phyloP scores from a whole-genome alignment of 2,113 vertebrate genomes.

The Sinocyclocheilus anshuiensis region DNA sequence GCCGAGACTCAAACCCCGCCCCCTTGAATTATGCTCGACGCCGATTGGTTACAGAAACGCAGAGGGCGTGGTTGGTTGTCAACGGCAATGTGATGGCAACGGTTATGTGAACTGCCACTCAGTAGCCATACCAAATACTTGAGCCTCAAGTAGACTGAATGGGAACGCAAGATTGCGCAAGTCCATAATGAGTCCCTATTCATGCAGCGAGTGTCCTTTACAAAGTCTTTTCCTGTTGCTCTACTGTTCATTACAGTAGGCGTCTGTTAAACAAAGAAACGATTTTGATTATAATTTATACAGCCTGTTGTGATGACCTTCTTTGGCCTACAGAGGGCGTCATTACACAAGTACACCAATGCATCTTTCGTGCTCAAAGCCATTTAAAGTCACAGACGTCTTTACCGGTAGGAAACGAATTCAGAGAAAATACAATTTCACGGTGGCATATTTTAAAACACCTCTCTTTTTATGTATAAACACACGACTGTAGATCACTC shows the following conservation, averaged over 20 bases:
- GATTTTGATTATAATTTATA: neutral
- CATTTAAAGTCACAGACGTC: neutral
- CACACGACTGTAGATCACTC: neutral
- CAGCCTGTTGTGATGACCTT: neutral
- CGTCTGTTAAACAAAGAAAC: neutral
- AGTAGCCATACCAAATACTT: constrained; percentile 5
- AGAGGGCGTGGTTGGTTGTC: neutral
- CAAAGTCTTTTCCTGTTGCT: neutral
- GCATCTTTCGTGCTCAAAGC: neutral
- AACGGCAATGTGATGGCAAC: too few relatives aligned
- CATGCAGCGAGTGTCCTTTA: neutral
- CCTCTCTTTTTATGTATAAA: neutral
- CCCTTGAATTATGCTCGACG: neutral
- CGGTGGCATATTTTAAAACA: neutral
- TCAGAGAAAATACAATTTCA: neutral
- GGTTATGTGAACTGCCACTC: neutral
- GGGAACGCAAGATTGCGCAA: constrained; percentile 32
- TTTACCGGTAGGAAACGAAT: too few relatives aligned
- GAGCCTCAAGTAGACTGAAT: neutral
- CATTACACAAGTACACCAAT: neutral
- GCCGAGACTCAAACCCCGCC: constrained; percentile 14
- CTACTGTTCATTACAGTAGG: neutral
- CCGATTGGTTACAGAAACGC: constrained; percentile 46
- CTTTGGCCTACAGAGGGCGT: constrained; percentile 10
- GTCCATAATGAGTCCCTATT: neutral